Evolutionary conservation across 2,888 invertebrate species (phyloP), one percentile per base, ranked within the genome.

Genomic region (Chirona hameri): DNA sequence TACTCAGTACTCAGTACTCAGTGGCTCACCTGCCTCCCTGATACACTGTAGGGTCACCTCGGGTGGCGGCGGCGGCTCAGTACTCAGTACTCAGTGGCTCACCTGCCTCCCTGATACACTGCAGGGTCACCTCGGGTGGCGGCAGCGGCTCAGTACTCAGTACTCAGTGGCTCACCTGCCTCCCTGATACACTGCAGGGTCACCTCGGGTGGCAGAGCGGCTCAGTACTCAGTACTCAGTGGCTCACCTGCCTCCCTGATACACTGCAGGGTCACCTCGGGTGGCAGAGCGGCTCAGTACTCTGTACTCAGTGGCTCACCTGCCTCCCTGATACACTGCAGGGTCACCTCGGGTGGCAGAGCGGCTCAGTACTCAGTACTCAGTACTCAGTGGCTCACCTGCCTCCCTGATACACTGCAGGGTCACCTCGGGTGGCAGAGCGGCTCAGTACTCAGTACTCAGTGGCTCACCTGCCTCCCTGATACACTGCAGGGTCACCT

Each of bases 161-260:
- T 52, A 4, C 18, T 52, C 52, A 52, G 52, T 52, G 7, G 52
- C 65, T 65, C 65, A 65, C 65, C 65, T n/a, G 65, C 65, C n/a
- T 65, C 65, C 65, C 27, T 65, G 65, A 65, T 65, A 12, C n/a
- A 12, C 65, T 65, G 65, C 27, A 65, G 65, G 5, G 65, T 65
- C n/a, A 27, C 10, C 65, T 65, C 65, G n/a, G 65, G 65, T 27
- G 27, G n/a, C 65, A 27, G 65, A 27, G 10, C 65, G 65, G n/a
- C 65, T 65, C 39, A 39, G 39, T 39, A 39, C n/a, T n/a, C n/a
- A n/a, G n/a, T 52, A 4, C 18, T 52, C 52, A 52, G 52, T 52
- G 7, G 52, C 65, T 65, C 65, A 65, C 65, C 65, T n/a, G 65
- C 65, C n/a, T 65, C 65, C 65, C 27, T 65, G 65, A 65, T 65